Evolutionary conservation across 1,140 invertebrate genomes (phyloP), one percentile per base, ranked within the genome.

Genomic region (Stenopsyche tienmushanensis): DNA sequence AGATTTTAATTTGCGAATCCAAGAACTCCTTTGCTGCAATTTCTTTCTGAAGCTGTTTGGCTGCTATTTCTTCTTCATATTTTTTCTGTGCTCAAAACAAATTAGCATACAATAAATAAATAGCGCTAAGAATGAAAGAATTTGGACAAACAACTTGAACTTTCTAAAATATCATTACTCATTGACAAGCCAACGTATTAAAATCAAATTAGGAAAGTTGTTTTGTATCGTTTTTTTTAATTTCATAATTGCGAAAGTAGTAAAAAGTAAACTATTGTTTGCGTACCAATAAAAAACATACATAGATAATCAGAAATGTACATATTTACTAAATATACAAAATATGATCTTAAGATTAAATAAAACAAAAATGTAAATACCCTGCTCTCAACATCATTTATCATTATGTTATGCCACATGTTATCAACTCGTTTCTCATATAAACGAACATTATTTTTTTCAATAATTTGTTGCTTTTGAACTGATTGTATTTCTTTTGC

Each of bases 381-480:
- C 53, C 57, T 62, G 10, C 20, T 55, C 44, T 69, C 59, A 0
- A 54, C 53, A 20, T 69, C 64, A 47, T 65, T 63, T 9, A 55
- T 57, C 64, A 69, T 65, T 39, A 70, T 49, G 17, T 64, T 41
- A 42, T 63, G 60, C 68, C 68, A 70, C 18, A 49, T 52, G 8
- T 59, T 54, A 45, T 70, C 52, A 15, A 45, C 26, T 45, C 66
- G 41, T 18, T 47, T 66, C 18, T 66, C 60, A 20, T 66, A 53
- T 13, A 39, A 29, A 21, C 54, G 23, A 13, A 63, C 29, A 15
- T 59, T 54, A 47, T 66, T 13, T 54, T 66, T 70, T 49, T 70
- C 64, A 39, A 59, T 59, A 10, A 70, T 70, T 60, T 70, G 68
- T 20, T 63, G 44, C 54, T 64, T 23, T 55, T 70, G 68, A n/a